A percentile compares a stretch with the other conserved stretches of the same genome.
Conservation (phyloP, 1,140 invertebrate genomes). For the Cherax destructor region DNA sequence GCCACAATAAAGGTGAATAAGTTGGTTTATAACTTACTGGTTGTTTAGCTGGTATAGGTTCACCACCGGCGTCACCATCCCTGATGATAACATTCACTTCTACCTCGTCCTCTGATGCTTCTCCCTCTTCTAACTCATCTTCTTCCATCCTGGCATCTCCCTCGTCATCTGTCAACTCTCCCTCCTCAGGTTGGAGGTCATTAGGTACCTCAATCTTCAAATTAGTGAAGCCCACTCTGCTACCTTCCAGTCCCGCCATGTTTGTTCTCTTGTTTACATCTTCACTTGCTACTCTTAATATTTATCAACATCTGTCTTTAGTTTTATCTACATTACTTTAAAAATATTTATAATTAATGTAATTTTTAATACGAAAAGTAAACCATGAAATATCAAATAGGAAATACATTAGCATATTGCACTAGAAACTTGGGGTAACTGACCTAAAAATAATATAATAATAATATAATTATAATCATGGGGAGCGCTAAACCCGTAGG, state of each 20-base stretch:
- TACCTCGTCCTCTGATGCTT: constrained; percentile 37
- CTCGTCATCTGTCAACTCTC: not conserved
- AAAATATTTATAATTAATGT: too few species aligned
- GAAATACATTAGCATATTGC: too few species aligned
- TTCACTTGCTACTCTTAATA: too few species aligned
- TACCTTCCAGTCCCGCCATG: constrained; percentile 29
- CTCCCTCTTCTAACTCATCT: constrained; percentile 33
- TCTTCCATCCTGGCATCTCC: constrained; percentile 18
- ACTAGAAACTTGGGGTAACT: too few species aligned
- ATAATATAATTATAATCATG: too few species aligned
- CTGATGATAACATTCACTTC: constrained; percentile 39
- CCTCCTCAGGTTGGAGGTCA: constrained; percentile 25
- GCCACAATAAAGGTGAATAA: too few species aligned
- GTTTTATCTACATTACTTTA: too few species aligned
- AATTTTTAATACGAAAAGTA: too few species aligned
- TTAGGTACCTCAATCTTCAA: constrained; percentile 33
- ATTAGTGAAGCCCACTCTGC: not conserved
- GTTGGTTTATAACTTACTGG: not conserved
- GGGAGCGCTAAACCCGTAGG: too few species aligned
- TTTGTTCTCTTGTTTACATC: constrained; percentile 28
- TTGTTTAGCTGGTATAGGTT: not conserved
- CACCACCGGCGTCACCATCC: not conserved
- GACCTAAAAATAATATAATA: too few species aligned
- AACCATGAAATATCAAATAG: too few species aligned
- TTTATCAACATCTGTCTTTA: too few species aligned